A percentile compares a stretch with the other conserved stretches of the same genome.
Conservation (phyloP, 2,888 invertebrate genomes). For the Bimastos eiseni region DNA sequence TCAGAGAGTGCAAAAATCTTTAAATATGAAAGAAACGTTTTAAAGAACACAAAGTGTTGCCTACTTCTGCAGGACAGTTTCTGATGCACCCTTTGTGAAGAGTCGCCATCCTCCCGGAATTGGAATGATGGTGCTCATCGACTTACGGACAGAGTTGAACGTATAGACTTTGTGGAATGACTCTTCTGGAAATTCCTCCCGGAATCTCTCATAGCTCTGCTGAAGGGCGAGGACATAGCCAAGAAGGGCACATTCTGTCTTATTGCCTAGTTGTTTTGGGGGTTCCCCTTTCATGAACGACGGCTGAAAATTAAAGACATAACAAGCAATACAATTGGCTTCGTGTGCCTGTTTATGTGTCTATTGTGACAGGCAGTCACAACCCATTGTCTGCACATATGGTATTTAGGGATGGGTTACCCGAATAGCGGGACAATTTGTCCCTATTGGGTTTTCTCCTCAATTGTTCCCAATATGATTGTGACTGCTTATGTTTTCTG, state of each 20-base stretch:
- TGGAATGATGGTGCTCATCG: constrained; percentile 95
- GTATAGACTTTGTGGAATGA: constrained; percentile 78
- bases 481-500: too few relatives aligned
- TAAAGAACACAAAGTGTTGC: constrained; percentile 50
- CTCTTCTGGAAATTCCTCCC: constrained; percentile 89
- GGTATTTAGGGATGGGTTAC: too few relatives aligned
- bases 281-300: constrained; percentile 50
- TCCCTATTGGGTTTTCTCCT: too few relatives aligned
- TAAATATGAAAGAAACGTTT: neutral
- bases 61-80: constrained; percentile 96
- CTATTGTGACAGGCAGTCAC: too few relatives aligned
- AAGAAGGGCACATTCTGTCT: constrained; percentile 76
- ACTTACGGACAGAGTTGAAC: constrained; percentile 97
- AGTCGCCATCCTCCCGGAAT: constrained; percentile 81
- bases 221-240: constrained; percentile 77
- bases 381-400: too few relatives aligned
- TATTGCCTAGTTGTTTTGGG: constrained; percentile 90
- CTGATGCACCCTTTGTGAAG: constrained; percentile 96
- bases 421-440: too few relatives aligned
- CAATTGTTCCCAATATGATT: too few relatives aligned
- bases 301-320: constrained; percentile 42
- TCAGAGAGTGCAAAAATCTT: neutral
- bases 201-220: constrained; percentile 84
- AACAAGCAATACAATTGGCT: neutral
- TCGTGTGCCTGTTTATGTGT: too few relatives aligned